Base-by-base conservation (phyloP, 1,140 invertebrate species). In the Bradysia coprophila region DNA sequence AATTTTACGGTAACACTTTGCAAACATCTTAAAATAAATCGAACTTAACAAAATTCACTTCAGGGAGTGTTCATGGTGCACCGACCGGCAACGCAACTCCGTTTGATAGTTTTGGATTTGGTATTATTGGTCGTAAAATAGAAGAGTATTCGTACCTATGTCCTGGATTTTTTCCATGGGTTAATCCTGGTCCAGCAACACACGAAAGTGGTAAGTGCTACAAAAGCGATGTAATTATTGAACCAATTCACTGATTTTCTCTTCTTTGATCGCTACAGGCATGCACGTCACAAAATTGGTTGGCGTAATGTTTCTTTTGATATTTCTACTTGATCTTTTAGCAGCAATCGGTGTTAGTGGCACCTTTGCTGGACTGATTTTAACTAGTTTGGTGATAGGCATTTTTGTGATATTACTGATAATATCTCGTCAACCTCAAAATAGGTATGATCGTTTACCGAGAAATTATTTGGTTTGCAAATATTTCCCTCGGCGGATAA, bases 341-440 rank as follows among this genome's bases (percentile, higher is more conserved):
- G 76, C 89, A 31, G 86, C 85, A 15, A 78, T 74, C 51, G 77
- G 75, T 16, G 81, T 76, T 66, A 78, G 78, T 39, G 69, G 75
- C 45, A 72, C 72, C 38, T 69, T 82, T 48, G 77, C 75, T 41
- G 72, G 73, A 38, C 69, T 81, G 43, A 57, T 86, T 47, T 67
- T 87, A 54, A 69, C 77, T 39, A 39, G 75, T 16, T 76, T 88
- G 50, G 65, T 90, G 38, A 63, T 83, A 34, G 75, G 70, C 45
- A 88, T 91, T 52, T 63, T 91, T 47, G 69, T 66, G 43, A 74
- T 85, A 50, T 67, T 90, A 39, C 67, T 90, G 32, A 68, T 79
- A 41, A 91, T 93, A 49, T 89, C 86, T 2, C 73, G 85, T 53
- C 87, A 90, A 64, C 86, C 88, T 32, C 88, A 92, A 64, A 90